Conservation (phyloP, 35 echinoderm and acorn worm species). For the Ptychodera flava region DNA sequence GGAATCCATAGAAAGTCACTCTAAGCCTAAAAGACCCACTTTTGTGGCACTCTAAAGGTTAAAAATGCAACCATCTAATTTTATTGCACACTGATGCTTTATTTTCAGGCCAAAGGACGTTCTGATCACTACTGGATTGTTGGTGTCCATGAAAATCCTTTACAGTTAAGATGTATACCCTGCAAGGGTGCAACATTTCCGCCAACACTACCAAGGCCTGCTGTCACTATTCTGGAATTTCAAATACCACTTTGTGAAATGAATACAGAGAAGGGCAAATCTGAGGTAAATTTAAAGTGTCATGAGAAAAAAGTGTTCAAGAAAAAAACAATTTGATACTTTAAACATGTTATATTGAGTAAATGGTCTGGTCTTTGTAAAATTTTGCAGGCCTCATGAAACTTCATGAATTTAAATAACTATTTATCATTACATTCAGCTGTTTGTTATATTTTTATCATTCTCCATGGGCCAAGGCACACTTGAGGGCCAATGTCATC, state of each 20-base stretch:
- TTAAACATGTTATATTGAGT: background rate
- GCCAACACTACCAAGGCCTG: conserved; percentile 81
- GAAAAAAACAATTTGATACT: too few species aligned
- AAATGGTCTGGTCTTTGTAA: background rate
- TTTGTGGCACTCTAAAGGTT: too few species aligned
- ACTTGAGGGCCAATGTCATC: too few species aligned
- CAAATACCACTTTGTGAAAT: conserved; percentile 84
- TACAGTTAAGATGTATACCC: conserved; percentile 70
- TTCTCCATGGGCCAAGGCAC: too few species aligned
- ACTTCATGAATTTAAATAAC: background rate
- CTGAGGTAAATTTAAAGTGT: conserved; percentile 91
- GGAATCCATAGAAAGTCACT: too few species aligned
- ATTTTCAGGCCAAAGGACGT: conserved; percentile 60
- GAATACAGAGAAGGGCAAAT: conserved; percentile 69
- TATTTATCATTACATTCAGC: too few species aligned
- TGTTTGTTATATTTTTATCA: too few species aligned
- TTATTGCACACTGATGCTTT: too few species aligned
- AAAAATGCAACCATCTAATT: too few species aligned
- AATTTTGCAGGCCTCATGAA: background rate
- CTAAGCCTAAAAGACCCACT: too few species aligned
- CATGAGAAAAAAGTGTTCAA: too few species aligned
- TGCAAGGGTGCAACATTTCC: conserved; percentile 93
- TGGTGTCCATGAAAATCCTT: conserved; percentile 68
- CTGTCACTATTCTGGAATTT: conserved; percentile 63
- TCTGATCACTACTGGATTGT: conserved; percentile 94